Base-by-base conservation (phyloP, 1,140 invertebrate species). In the Gonatopus flavifemur region DNA sequence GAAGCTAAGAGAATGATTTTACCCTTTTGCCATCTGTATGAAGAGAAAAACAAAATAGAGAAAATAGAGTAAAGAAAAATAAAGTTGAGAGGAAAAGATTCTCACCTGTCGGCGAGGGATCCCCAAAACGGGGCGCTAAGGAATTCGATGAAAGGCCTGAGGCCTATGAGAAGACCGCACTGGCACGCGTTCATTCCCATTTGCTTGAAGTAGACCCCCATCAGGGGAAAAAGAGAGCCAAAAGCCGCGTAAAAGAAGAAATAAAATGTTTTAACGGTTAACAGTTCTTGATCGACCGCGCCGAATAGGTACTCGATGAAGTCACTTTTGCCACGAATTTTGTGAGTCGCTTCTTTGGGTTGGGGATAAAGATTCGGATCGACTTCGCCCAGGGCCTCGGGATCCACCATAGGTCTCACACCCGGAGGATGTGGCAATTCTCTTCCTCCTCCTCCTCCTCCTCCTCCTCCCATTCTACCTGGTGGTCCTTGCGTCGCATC, bases 201-300 rank as follows among this genome's bases (percentile, higher is more conserved):
- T 78, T 98, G 94, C 74, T 93, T 98, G 81, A 99, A 99, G 77
- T 98, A 99, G 16, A 99, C 93, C 16, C 94, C 96, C 88, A 99
- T 93, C 20, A 99, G 78, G 0, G 97, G 97, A 70, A 98, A 98
- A 0, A 99, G 82, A 0, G 94, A 98, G 5, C 97, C 97, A 66
- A 99, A 99, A 1, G 97, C 96, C 2, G 96, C 95, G 71, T 98
- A 99, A 78, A 98, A 99, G 83, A 98, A 98, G 76, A 99, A 98
- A 74, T 99, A 99, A 75, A 99, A 99, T 1, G 91, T 89, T 74
- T 97, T 97, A 40, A 95, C 93, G 3, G 93, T 89, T 42, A 97
- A 82, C 35, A 98, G 80, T 70, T 97, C 93, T 38, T 90, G 90
- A 70, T 95, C 91, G 3, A 93, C 86, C 18, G 87, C 76, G 6